Conservation (phyloP, 1,140 invertebrate genomes). For the Plodia interpunctella region DNA sequence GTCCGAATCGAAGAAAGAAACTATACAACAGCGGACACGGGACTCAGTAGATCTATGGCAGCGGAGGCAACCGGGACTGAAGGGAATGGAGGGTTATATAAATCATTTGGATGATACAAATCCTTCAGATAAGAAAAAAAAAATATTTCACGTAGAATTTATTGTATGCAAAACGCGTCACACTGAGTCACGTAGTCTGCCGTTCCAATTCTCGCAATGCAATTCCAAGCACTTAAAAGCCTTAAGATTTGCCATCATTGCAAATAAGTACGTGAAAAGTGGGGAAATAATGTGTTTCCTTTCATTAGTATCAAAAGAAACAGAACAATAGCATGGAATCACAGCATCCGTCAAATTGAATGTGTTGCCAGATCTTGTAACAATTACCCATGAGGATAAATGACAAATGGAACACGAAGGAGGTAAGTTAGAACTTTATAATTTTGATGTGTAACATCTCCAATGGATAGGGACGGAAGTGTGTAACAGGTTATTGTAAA, state of each 20-base stretch:
- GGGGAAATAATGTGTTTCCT: conserved; percentile 12
- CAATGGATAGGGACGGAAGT: no score
- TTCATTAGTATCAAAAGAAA: conserved; percentile 28
- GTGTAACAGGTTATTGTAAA: no score
- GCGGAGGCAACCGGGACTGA: no score
- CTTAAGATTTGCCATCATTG: conserved; percentile 2
- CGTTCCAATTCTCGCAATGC: conserved; percentile 4
- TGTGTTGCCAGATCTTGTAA: background rate
- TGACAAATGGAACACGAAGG: background rate
- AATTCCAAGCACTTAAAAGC: background rate
- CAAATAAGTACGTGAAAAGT: conserved; percentile 11
- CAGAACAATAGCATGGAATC: conserved; percentile 34
- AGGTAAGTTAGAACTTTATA: no score
- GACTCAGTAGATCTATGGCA: no score
- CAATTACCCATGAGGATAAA: background rate
- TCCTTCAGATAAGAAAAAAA: no score
- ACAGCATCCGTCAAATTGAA: conserved; percentile 33
- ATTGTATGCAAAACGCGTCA: conserved; percentile 4
- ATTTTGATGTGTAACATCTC: no score
- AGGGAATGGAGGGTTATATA: no score
- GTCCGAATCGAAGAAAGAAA: no score
- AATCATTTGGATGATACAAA: no score
- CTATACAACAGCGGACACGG: no score
- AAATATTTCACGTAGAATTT: background rate
- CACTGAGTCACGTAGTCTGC: conserved; percentile 1